A percentile compares a stretch with the other conserved stretches of the same genome.
Conservation (phyloP, 2,888 invertebrate genomes). For the Yponomeuta malinellus region DNA sequence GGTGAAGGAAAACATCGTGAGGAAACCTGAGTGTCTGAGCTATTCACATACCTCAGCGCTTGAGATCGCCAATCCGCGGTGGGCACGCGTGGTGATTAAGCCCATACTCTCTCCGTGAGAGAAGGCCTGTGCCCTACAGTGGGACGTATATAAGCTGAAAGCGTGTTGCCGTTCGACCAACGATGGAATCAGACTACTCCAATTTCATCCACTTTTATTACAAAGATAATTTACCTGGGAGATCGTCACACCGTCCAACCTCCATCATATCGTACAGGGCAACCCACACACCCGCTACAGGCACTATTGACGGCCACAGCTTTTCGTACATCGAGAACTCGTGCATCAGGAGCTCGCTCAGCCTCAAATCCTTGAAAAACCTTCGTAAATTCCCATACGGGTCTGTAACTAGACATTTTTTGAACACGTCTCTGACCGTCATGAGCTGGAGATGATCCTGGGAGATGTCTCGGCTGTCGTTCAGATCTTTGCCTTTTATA, state of each 20-base stretch:
- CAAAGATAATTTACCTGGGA: not conserved
- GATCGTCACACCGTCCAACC: slow-evolving; percentile 26
- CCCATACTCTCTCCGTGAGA: no score
- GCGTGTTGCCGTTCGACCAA: not conserved
- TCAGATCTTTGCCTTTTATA: slow-evolving; percentile 31
- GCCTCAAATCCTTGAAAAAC: slow-evolving; percentile 39
- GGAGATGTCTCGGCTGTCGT: slow-evolving; percentile 25
- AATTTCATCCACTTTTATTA: no score
- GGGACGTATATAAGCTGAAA: not conserved
- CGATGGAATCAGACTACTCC: no score
- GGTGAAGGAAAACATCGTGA: no score
- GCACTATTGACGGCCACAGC: slow-evolving; percentile 53
- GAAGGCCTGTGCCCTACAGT: no score
- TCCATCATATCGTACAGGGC: slow-evolving; percentile 35
- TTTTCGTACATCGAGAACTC: slow-evolving; percentile 51
- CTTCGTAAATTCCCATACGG: slow-evolving; percentile 42
- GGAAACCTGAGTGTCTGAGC: no score
- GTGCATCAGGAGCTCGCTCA: slow-evolving; percentile 51
- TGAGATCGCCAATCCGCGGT: no score
- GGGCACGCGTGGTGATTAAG: no score
- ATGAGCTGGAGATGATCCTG: slow-evolving; percentile 35
- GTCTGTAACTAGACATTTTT: slow-evolving; percentile 27
- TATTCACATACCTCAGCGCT: no score
- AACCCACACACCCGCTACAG: slow-evolving; percentile 52
- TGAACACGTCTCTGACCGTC: slow-evolving; percentile 40